Evolutionary conservation across 2,113 vertebrate genomes (phyloP), one percentile per base, ranked within the genome.

Genomic region (Falcunculus frontatus): DNA sequence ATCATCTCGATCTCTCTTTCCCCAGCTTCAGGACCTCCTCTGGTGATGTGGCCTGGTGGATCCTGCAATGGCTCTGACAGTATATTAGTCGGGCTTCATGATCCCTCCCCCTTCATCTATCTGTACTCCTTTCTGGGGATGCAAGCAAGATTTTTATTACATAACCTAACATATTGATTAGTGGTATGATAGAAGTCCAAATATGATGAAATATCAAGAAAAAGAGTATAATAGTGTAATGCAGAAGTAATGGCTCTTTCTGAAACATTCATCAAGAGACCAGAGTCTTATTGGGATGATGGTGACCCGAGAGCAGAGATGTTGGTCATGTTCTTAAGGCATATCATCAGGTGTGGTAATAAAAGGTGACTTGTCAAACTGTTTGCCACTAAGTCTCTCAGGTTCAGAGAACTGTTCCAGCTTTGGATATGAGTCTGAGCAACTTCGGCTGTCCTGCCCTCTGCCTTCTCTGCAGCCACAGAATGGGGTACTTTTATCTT

Each of bases 241-340:
- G 7, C 19, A 67, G 32, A 85, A 35, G 21, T 26, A 75, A 60
- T 35, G 16, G 4, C 9, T 73, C 14, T 37, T 75, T 84, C n/a
- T 44, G 63, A 84, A 87, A 64, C 14, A 21, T 50, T 80, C 17
- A 26, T 19, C 7, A 21, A 4, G 10, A 33, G 6, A 16, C 11
- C 50, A 64, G 18, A 6, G 14, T 89, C 44, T 69, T n/a, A 33
- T 3, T 22, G 13, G 33, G 33, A 11, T 29, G 14, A 25, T 7
- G 29, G 37, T 41, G 25, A 46, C 13, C 59, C 0, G 0, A 55
- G 46, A 47, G 16, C 32, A 26, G 60, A 62, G 26, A 19, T 32
- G 6, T 3, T 78, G 16, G 6, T 21, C 17, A 13, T 0, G 0
- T 37, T 53, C 44, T 50, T 20, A 11, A 6, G 13, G 26, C 16